Evolutionary conservation across 1,140 invertebrate species (phyloP).

Genomic region (Campoletis sonorensis): DNA sequence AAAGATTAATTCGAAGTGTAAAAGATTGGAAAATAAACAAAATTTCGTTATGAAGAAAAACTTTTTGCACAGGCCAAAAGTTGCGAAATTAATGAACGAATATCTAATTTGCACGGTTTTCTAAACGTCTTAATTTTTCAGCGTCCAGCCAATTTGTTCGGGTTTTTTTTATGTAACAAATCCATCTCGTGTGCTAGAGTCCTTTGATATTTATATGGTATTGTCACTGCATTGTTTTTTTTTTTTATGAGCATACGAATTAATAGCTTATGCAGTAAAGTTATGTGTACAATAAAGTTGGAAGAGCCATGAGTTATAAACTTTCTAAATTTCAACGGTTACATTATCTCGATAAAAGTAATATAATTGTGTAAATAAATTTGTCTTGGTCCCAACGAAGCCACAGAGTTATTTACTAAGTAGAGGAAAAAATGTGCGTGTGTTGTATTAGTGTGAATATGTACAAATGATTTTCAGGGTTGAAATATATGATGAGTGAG

Average conservation of each 20-base stretch:
- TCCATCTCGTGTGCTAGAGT: too few relatives aligned
- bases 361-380: slow-evolving; percentile 35
- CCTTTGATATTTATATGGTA: too few relatives aligned
- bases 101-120: too few relatives aligned
- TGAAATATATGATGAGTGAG: slow-evolving; percentile 29
- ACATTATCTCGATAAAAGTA: slow-evolving; percentile 20
- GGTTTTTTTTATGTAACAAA: too few relatives aligned
- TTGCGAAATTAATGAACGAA: too few relatives aligned
- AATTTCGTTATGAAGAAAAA: too few relatives aligned
- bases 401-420: not conserved
- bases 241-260: not conserved
- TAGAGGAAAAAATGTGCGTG: not conserved
- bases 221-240: too few relatives aligned
- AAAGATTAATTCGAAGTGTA: too few relatives aligned
- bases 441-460: slow-evolving; percentile 26
- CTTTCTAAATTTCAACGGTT: slow-evolving; percentile 26
- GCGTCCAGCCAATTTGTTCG: too few relatives aligned
- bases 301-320: slow-evolving; percentile 26
- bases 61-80: too few relatives aligned
- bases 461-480: slow-evolving; percentile 41
- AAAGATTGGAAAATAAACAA: too few relatives aligned
- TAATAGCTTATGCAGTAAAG: not conserved
- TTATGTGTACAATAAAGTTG: slow-evolving; percentile 3
- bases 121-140: too few relatives aligned
- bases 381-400: slow-evolving; percentile 27